Base-by-base conservation (phyloP, 2,888 invertebrate genomes). In the Craniophora ligustri region DNA sequence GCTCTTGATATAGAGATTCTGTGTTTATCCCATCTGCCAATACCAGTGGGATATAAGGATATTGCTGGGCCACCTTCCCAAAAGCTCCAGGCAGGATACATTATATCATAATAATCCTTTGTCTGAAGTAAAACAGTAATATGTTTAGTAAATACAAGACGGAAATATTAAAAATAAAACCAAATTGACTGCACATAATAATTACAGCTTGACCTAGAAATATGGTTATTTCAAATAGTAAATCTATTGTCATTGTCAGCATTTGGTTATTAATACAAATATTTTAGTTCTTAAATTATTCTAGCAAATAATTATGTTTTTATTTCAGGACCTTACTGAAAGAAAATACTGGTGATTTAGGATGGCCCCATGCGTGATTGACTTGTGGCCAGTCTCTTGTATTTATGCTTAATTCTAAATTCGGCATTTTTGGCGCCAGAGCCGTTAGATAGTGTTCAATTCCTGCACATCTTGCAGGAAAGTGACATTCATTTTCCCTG, bases 61-160 rank as follows among this genome's bases (percentile, higher is more conserved):
- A 99, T 99, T 0, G 99, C 99, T 10, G 99, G 99, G 0, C 99
- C 99, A 18, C 99, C 99, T 89, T 98, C 98, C 98, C 99, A 98
- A 88, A 99, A 99, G 31, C 98, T 96, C 99, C 99, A 99, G 0
- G 99, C 97, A 0, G 99, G 99, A 85, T 97, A 98, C 96, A 97
- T 97, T 59, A 99, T 98, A 82, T 99, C 99, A 85, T 94, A 94
- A 87, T 98, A 97, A 26, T 97, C 96, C 32, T 85, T 79, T 0
- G 97, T 96, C 96, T 94, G 81, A 39, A 55, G 45, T 39, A 32
- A 14, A 32, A 32, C 6, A 14, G 15, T 6, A 16, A n/a, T n/a
- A n/a, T 10, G 10, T 10, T 32, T 16, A 14, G 3, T 26, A 7
- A 32, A 7, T 15, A 14, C n/a, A 13, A 11, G n/a, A n/a, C n/a